These are phyloP conservation scores for Furcifer pardalis DNA, from an alignment of 2,797 vertebrate species.

Conservation along the genomic window DNA sequence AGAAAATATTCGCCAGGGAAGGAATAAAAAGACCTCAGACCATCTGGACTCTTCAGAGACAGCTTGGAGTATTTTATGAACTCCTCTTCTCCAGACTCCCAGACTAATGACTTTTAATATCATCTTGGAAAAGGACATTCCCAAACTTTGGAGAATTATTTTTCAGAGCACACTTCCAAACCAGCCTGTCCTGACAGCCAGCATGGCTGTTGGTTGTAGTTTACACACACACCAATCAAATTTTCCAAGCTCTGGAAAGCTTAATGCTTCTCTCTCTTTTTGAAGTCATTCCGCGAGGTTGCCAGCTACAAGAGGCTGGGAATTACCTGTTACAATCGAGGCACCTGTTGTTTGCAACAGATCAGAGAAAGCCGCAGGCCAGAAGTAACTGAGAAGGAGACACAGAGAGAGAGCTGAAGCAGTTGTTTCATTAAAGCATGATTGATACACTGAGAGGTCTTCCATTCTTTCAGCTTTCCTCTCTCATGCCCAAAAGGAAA, in stretches of 20 bases:
- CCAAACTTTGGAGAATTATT: too few relatives aligned
- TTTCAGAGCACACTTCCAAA: too few relatives aligned
- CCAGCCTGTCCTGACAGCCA: too few relatives aligned
- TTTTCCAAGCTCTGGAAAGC: neutral
- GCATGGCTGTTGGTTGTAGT: too few relatives aligned
- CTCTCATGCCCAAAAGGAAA: slow-evolving; percentile 3
- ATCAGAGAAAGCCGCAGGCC: neutral
- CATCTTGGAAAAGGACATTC: too few relatives aligned
- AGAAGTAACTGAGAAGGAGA: neutral
- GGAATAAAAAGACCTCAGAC: too few relatives aligned
- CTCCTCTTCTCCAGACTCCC: too few relatives aligned
- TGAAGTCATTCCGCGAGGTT: neutral
- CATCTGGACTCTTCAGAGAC: too few relatives aligned
- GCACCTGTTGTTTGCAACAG: neutral
- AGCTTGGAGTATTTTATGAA: too few relatives aligned
- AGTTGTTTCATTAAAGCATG: slow-evolving; percentile 31
- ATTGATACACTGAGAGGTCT: slow-evolving; percentile 13
- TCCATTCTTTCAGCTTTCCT: neutral
- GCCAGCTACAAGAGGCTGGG: neutral
- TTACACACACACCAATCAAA: neutral
- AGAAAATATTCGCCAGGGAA: too few relatives aligned
- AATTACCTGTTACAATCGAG: neutral
- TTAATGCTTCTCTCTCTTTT: neutral
- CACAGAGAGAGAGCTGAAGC: neutral
- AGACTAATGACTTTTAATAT: too few relatives aligned